Conservation (phyloP, 2,797 vertebrate genomes). For the Melanogrammus aeglefinus region DNA sequence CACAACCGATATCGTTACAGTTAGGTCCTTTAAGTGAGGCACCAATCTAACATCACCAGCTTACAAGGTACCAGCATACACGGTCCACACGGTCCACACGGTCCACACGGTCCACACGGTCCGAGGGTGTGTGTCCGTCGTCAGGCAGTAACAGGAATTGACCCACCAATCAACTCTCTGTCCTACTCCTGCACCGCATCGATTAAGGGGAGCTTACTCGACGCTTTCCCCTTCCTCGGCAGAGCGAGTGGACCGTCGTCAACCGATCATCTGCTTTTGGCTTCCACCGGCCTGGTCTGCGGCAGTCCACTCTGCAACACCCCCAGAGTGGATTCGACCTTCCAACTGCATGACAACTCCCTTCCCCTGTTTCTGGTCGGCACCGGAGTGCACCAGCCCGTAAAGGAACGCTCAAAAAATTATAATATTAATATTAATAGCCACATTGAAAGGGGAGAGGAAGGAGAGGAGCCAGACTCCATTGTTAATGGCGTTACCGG, state of each 20-base stretch:
- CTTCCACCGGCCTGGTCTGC: background rate
- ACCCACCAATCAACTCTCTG: conserved; percentile 5
- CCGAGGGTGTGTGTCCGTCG: background rate
- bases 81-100: no score
- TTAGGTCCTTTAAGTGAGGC: background rate
- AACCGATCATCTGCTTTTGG: background rate
- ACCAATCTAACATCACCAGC: background rate
- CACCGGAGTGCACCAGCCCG: background rate
- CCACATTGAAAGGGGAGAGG: background rate
- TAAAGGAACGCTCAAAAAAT: background rate
- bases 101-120: no score
- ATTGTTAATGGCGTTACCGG: conserved; percentile 1
- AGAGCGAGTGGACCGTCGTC: background rate
- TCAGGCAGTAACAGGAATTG: conserved; percentile 5
- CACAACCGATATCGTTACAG: background rate
- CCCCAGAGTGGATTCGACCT: background rate
- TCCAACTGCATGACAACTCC: background rate
- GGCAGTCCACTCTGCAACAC: background rate
- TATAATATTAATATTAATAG: background rate
- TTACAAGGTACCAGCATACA: background rate
- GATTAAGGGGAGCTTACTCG: background rate
- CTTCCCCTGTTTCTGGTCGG: background rate
- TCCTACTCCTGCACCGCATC: background rate
- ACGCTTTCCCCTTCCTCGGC: background rate
- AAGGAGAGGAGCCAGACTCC: background rate